These are phyloP conservation scores for Macrobrachium rosenbergii DNA, from an alignment of 1,140 invertebrate genomes.

Conservation along the genomic window DNA sequence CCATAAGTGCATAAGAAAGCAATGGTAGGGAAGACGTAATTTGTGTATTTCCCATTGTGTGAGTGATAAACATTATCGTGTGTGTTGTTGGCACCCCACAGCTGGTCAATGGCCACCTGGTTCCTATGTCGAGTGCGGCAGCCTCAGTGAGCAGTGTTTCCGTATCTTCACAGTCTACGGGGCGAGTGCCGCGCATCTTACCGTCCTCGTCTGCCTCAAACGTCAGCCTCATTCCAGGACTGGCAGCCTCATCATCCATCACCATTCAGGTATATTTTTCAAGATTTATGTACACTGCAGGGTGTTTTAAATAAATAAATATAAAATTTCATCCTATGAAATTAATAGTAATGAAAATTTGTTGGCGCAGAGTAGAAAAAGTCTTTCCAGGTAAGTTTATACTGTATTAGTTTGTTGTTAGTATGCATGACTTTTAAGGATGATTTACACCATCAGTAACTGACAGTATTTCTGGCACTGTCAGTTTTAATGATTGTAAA, in stretches of 20 bases:
- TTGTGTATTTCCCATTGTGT: conserved; percentile 31
- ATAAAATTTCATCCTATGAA: too few species aligned
- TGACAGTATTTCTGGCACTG: too few species aligned
- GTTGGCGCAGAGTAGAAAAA: too few species aligned
- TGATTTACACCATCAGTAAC: too few species aligned
- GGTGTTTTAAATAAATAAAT: too few species aligned
- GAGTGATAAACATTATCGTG: conserved; percentile 40
- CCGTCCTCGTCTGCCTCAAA: conserved; percentile 54
- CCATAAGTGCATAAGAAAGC: neutral
- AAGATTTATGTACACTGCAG: too few species aligned
- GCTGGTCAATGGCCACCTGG: conserved; percentile 61
- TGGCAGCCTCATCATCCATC: conserved; percentile 60
- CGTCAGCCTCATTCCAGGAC: conserved; percentile 59
- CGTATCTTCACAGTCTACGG: conserved; percentile 56
- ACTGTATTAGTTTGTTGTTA: too few species aligned
- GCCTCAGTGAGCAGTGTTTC: conserved; percentile 56
- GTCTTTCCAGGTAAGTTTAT: too few species aligned
- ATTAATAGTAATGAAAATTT: too few species aligned
- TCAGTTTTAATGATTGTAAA: too few species aligned
- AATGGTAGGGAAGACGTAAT: conserved; percentile 32
- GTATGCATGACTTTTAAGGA: too few species aligned
- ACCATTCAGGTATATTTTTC: conserved; percentile 54
- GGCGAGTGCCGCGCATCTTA: conserved; percentile 55
- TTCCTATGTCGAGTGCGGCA: conserved; percentile 52
- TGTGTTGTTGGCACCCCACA: conserved; percentile 52